Base-by-base conservation (phyloP, 2,797 vertebrate species). In the Gobio occitaniae region DNA sequence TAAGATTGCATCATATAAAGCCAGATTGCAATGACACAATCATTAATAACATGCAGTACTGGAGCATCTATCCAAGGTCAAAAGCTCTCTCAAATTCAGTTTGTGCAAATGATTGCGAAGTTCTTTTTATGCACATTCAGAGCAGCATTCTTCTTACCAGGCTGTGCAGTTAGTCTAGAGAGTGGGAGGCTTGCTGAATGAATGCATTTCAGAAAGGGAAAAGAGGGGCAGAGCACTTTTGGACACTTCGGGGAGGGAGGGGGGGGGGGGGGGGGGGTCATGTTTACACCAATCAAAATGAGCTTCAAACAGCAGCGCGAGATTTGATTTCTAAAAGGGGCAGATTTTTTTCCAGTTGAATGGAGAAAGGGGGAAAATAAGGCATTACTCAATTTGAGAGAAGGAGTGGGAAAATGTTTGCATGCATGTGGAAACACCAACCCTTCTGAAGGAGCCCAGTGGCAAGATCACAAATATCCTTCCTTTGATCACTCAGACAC, bases 321-420 rank as follows among this genome's bases (percentile, higher is more conserved):
- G 61, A 87, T 91, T 91, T 88, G 86, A 90, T 86, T 89, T 87
- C 78, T 83, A 79, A 83, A 89, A 81, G 80, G 65, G 65, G 47
- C 68, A 38, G 78, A 52, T 44, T 71, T 78, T 76, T 76, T 41
- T n/a, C 70, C 25, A 47, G 36, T 36, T 68, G 61, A 56, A 12
- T 3, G 47, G 16, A 71, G 32, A 77, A 21, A 66, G 3, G 29
- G 13, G 15, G 36, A 12, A 56, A 61, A 54, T 47, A 63, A 77
- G 12, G 19, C 41, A 78, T 47, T 48, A 19, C 10, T 79, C 29
- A 9, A 3, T 52, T 54, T 25, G 10, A 61, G 21, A 61, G 25
- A 25, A 25, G 8, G 15, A 29, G 59, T 32, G 5, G 8, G 78
- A 63, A 56, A 32, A 17, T 69, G 0, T 79, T 79, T 79, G 44